Evolutionary conservation across 2,888 invertebrate genomes (phyloP), one percentile per base, ranked within the genome.

Genomic region (Caradrina kadenii): DNA sequence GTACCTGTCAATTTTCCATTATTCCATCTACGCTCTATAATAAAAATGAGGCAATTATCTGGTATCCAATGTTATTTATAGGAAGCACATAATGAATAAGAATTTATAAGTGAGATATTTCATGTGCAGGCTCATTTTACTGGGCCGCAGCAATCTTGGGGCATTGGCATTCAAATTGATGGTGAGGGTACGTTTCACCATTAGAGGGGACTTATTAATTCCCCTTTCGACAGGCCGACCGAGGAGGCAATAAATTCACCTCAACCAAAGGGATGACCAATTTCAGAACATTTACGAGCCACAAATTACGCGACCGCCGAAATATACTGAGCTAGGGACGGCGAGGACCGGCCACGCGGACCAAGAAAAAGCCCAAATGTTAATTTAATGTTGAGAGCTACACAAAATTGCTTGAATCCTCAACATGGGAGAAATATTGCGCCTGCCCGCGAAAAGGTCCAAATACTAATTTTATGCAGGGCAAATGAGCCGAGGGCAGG

Each of bases 221-320:
- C 93, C 94, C 94, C 94, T 96, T 96, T 96, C 95, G 95, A 95
- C 95, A 95, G 94, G 92, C 94, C 94, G 92, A 92, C 94, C 95
- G 95, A 94, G 93, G 89, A 93, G 93, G 93, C 95, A 92, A 95
- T 96, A 96, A 96, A 96, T 96, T 95, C 93, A 93, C 94, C 95
- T 94, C 95, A 93, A 94, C 95, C 96, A 94, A 95, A 96, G 95
- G 96, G 95, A 96, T 96, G 95, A 96, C 96, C 96, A 96, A 96
- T 96, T 96, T 96, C 95, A 93, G 95, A 95, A 95, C 96, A 95
- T 95, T 96, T 95, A 95, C 95, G 95, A 94, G 93, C 96, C 95
- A 96, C 95, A 96, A 96, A 96, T 96, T 95, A 95, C 96, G 93
- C 93, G 94, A 93, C 95, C 94, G 93, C 91, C 93, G 95, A 95